Percentiles rank a stretch among this genome's conserved stretches.
Conservation (phyloP, 1,140 invertebrate genomes). For the Pectinophora gossypiella region DNA sequence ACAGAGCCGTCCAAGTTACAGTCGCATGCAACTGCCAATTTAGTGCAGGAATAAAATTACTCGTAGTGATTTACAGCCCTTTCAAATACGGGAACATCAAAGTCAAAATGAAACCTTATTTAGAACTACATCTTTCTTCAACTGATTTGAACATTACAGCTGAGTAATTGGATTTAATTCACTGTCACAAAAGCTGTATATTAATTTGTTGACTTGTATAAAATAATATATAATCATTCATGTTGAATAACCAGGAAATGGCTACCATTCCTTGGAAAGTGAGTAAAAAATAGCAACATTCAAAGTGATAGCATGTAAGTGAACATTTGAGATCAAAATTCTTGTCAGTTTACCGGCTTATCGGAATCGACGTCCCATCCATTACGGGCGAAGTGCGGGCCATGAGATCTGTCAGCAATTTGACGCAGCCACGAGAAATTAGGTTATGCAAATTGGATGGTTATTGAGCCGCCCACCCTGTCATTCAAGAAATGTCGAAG, state of each 20-base stretch:
- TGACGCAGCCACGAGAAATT: conserved; percentile 46
- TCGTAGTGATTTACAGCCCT: conserved; percentile 3
- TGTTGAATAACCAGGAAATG: no score
- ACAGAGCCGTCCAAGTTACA: conserved; percentile 8
- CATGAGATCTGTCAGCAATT: conserved; percentile 50
- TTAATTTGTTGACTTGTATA: no score
- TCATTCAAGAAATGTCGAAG: conserved; percentile 30
- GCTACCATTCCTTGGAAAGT: no score
- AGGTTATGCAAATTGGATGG: conserved; percentile 53
- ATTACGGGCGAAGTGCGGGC: conserved; percentile 31
- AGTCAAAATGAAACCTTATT: background rate
- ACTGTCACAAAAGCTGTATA: no score
- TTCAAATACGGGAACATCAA: background rate
- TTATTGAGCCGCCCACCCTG: conserved; percentile 32
- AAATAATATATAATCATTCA: no score
- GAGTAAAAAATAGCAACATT: no score
- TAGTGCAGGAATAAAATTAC: conserved; percentile 11
- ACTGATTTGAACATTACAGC: no score
- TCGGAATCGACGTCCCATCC: conserved; percentile 38
- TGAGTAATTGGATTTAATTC: no score
- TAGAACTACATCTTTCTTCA: background rate
- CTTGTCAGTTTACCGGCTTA: conserved; percentile 31
- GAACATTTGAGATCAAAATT: conserved; percentile 25
- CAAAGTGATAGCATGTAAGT: background rate
- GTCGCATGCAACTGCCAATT: background rate